Evolutionary conservation across 2,888 invertebrate genomes (phyloP).

Genomic region (Ashinkailepas kermadecensis): DNA sequence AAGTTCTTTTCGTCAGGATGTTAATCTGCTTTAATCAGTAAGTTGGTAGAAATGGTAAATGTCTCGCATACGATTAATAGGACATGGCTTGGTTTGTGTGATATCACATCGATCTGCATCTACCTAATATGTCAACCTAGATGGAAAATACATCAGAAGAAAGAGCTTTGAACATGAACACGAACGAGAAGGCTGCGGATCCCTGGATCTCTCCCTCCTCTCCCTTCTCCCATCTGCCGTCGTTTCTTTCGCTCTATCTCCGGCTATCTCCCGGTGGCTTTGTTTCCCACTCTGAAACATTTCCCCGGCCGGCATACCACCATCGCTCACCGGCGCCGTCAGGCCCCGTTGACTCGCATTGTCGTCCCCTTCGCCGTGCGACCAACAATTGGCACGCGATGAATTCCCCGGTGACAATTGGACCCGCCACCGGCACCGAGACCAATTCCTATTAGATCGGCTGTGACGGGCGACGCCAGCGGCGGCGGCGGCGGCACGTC

Average conservation of each 20-base stretch:
- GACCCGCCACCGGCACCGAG: background rate
- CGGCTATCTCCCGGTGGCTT: background rate
- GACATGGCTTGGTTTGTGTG: no score
- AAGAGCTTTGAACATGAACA: background rate
- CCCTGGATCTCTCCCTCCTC: background rate
- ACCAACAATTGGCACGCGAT: background rate
- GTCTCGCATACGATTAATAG: no score
- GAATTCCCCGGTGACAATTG: conserved; percentile 2
- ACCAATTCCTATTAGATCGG: background rate
- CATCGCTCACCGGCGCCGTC: background rate
- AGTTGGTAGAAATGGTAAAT: no score
- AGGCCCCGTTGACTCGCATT: background rate
- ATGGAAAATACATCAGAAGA: no score
- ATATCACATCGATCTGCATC: no score
- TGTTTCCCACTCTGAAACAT: background rate
- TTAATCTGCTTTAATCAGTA: no score
- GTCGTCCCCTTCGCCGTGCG: background rate
- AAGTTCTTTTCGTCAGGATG: no score
- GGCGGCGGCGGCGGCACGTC: no score
- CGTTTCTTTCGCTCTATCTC: background rate
- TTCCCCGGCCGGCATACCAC: background rate
- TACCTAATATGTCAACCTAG: no score
- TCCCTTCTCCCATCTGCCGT: background rate
- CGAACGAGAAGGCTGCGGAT: background rate
- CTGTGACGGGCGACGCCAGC: background rate